Base-by-base conservation (phyloP, 2,888 invertebrate genomes). In the Unio pictorum region DNA sequence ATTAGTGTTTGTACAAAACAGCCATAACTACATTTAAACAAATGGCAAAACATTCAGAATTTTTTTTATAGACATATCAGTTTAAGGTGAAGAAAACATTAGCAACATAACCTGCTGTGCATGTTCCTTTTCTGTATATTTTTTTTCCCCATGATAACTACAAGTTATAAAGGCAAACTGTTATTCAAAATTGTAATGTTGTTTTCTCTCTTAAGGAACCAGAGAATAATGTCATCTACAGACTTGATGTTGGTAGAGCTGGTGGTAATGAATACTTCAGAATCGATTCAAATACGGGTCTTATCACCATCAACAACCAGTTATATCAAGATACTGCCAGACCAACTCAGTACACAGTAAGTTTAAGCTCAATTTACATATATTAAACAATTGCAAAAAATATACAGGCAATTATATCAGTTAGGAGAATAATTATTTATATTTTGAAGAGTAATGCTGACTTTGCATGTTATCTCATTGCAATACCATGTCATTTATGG, bases 141-240 rank as follows among this genome's bases (percentile, higher is more conserved):
- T 45, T 45, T 45, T 11, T 45, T 45, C 11, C 15, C 18, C 26
- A 17, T 58, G 58, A 58, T 17, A 58, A 23, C 15, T 23, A 58
- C 23, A 61, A 7, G 23, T 61, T 11, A 28, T 15, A 61, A 61
- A 20, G 18, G 23, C 7, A 7, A 34, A 34, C 34, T 34, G 34
- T 34, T 7, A 34, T 58, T n/a, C 4, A 26, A 58, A 58, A n/a
- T n/a, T 23, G 0, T 58, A 2, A 3, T 45, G 15, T 45, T 58
- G 28, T 15, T 59, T 28, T 17, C 15, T n/a, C 20, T 45, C 57
- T 61, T 73, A 70, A 86, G 85, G 26, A 20, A 17, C 84, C 84
- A 61, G 86, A 86, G 68, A 84, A 83, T 55, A 61, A n/a, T 0
- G 57, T 83, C 4, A n/a, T 74, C 5, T 86, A 77, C 67, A 58